A percentile compares a stretch with the other conserved stretches of the same genome.
phyloP scores from a whole-genome alignment of 2,888 invertebrate genomes.

The Eupithecia inturbata region DNA sequence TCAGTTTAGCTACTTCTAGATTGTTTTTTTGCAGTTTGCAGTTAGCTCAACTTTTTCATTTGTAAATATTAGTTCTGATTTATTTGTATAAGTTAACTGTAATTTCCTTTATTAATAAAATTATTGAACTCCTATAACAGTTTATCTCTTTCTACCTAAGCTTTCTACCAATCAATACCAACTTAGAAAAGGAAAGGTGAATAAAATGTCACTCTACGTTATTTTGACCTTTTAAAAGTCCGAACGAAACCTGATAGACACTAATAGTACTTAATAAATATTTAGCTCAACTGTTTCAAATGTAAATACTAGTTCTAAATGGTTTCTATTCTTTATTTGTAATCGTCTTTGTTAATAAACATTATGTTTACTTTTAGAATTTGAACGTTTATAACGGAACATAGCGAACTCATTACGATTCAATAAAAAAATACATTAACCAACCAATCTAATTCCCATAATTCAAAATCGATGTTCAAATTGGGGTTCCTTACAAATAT shows the following conservation, averaged over 20 bases:
- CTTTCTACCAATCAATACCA: no score
- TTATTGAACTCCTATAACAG: not conserved
- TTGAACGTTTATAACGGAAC: not conserved
- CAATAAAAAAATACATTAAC: conserved; percentile 19
- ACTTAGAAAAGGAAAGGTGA: not conserved
- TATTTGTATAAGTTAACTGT: no score
- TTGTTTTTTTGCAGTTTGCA: no score
- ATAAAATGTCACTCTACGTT: not conserved
- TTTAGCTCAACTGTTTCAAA: no score
- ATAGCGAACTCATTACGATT: not conserved
- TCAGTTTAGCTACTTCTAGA: not conserved
- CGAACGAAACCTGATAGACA: not conserved
- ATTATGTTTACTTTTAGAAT: not conserved
- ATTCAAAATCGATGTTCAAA: conserved; percentile 70
- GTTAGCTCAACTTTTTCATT: no score
- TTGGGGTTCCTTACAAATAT: conserved; percentile 59
- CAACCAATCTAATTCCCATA: conserved; percentile 55
- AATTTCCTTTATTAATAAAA: no score
- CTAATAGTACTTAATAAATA: not conserved
- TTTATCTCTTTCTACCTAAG: no score
- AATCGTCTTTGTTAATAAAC: no score
- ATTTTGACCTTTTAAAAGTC: not conserved
- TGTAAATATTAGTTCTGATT: no score
- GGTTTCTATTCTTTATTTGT: no score
- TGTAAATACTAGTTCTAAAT: no score